phyloP scores from a whole-genome alignment of 2,113 vertebrate species.

The Saccopteryx bilineata region DNA sequence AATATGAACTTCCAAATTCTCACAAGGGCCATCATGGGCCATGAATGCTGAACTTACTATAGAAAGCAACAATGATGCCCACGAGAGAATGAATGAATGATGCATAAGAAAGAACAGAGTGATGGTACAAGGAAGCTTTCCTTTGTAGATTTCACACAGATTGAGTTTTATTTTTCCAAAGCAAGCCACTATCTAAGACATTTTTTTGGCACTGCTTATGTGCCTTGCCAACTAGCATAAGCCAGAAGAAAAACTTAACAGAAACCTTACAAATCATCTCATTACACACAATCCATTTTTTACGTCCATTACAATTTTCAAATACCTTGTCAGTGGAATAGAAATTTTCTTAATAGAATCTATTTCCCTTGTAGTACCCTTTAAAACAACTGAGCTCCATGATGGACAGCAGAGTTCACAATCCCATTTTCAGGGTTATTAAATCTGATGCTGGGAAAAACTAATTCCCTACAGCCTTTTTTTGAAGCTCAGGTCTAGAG shows the following conservation, averaged over 20 bases:
- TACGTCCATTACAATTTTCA: constrained; percentile 60
- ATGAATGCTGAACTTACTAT: not conserved
- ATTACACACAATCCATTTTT: not conserved
- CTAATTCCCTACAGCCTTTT: constrained; percentile 34
- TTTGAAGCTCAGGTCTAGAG: constrained; percentile 49
- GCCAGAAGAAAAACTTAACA: constrained; percentile 78
- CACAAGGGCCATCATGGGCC: not conserved
- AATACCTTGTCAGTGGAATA: not conserved
- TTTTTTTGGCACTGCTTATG: constrained; percentile 58
- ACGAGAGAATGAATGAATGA: not conserved
- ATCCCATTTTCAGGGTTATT: constrained; percentile 25
- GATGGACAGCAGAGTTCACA: constrained; percentile 34
- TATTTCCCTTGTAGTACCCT: constrained; percentile 20
- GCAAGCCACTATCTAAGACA: constrained; percentile 53
- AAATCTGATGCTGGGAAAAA: constrained; percentile 25
- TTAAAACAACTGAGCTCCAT: not conserved
- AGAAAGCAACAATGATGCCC: not conserved
- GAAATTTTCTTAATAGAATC: constrained; percentile 40
- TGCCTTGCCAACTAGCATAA: constrained; percentile 67
- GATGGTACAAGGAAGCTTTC: not conserved
- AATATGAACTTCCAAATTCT: not conserved
- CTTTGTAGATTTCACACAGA: not conserved
- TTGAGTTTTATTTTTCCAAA: constrained; percentile 81
- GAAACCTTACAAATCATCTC: constrained; percentile 65
- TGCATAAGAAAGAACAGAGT: not conserved